These are phyloP conservation scores for Hirudinaria manillensis DNA, from an alignment of 2,888 invertebrate species.

Conservation along the genomic window DNA sequence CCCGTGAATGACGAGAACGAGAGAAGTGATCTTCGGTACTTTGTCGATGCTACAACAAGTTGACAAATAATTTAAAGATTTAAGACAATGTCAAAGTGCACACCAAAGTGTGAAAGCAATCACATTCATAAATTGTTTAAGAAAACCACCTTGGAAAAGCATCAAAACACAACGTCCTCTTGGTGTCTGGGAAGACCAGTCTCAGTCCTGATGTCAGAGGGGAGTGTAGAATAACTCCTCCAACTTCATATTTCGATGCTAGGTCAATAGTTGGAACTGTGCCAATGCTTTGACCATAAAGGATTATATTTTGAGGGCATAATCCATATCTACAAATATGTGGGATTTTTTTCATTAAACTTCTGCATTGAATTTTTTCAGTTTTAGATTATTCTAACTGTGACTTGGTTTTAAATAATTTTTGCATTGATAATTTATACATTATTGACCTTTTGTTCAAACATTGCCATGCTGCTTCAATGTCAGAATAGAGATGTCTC, in stretches of 20 bases:
- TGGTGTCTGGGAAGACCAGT: slow-evolving; percentile 93
- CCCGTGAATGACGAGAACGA: slow-evolving; percentile 95
- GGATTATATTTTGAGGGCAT: slow-evolving; percentile 82
- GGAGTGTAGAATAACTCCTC: slow-evolving; percentile 91
- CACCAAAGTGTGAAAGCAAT: not conserved
- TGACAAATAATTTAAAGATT: not conserved
- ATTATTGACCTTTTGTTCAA: slow-evolving; percentile 62
- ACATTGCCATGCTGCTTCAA: slow-evolving; percentile 92
- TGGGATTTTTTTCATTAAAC: no score
- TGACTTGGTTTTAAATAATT: no score
- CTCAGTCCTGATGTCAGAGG: slow-evolving; percentile 98
- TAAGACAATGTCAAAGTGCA: not conserved
- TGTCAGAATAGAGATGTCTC: slow-evolving; percentile 96
- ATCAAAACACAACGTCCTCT: slow-evolving; percentile 96
- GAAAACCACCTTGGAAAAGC: slow-evolving; percentile 82
- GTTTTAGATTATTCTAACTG: no score
- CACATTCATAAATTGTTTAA: not conserved
- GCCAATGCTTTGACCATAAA: slow-evolving; percentile 94
- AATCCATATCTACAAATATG: slow-evolving; percentile 66
- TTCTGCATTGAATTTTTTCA: no score
- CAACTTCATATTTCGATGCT: slow-evolving; percentile 75
- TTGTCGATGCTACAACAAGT: slow-evolving; percentile 82
- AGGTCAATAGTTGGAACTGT: slow-evolving; percentile 96
- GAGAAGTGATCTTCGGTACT: slow-evolving; percentile 92
- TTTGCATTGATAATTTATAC: no score